Percentiles rank a stretch among this genome's conserved stretches.
Evolutionary conservation across 1,140 invertebrate species (phyloP).

Genomic region (Drosophila navojoa): DNA sequence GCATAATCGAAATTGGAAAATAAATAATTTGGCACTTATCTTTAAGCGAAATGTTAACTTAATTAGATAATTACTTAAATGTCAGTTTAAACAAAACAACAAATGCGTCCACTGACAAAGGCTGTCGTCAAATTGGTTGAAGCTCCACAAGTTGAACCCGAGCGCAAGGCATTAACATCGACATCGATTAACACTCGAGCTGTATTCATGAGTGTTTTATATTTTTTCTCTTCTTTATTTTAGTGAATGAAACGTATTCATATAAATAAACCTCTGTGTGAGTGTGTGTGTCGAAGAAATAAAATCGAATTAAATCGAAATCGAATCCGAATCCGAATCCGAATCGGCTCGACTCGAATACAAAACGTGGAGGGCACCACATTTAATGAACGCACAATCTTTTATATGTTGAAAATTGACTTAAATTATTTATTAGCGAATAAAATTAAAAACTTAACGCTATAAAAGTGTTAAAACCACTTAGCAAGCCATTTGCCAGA

Average conservation of each 20-base stretch:
- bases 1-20: conserved; percentile 63
- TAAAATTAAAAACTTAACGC: conserved; percentile 83
- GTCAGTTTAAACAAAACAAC: conserved; percentile 76
- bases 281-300: conserved; percentile 23
- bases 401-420: conserved; percentile 74
- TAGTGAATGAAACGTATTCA: conserved; percentile 55
- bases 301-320: conserved; percentile 57
- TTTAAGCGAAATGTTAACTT: conserved; percentile 83
- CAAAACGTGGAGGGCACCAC: conserved; percentile 50
- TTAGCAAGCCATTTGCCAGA: conserved; percentile 81
- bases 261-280: neutral
- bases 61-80: conserved; percentile 83
- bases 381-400: conserved; percentile 77
- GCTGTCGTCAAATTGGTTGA: conserved; percentile 62
- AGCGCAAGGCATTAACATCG: conserved; percentile 43
- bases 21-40: conserved; percentile 82
- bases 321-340: conserved; percentile 57
- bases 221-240: conserved; percentile 19
- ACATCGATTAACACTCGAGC: conserved; percentile 6
- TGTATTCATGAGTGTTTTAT: neutral
- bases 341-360: conserved; percentile 52
- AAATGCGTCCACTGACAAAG: conserved; percentile 56
- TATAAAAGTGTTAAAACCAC: conserved; percentile 83
- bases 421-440: conserved; percentile 83
- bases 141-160: conserved; percentile 28